phyloP scores from a whole-genome alignment of 1,140 invertebrate species.

The Sarcophaga peregrina region DNA sequence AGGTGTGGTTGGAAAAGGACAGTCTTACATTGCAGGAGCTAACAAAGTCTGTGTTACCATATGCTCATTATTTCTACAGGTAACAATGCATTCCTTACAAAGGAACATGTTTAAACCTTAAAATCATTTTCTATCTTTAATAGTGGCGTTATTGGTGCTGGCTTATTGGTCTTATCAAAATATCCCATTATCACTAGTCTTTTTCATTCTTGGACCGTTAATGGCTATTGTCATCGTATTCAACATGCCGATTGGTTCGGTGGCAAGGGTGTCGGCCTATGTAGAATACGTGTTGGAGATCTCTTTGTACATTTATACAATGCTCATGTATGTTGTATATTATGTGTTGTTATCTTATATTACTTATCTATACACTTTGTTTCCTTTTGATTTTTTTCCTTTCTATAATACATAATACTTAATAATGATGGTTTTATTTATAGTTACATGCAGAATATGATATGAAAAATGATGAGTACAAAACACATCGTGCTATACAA shows the following conservation, averaged over 20 bases:
- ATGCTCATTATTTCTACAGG: conserved; percentile 95
- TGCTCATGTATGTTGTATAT: conserved; percentile 81
- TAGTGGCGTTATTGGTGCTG: conserved; percentile 92
- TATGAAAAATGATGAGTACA: conserved; percentile 85
- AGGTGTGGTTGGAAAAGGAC: conserved; percentile 85
- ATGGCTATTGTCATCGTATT: conserved; percentile 96
- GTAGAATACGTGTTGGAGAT: conserved; percentile 76
- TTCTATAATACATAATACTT: background rate
- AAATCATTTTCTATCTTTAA: conserved; percentile 36
- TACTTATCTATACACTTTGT: background rate
- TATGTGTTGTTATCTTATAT: background rate
- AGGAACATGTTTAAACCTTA: conserved; percentile 13
- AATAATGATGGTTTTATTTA: conserved; percentile 26
- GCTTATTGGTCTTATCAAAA: conserved; percentile 90
- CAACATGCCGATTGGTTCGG: conserved; percentile 99
- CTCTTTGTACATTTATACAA: conserved; percentile 86
- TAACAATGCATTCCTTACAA: conserved; percentile 61
- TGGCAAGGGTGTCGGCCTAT: conserved; percentile 95
- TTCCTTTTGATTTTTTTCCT: background rate
- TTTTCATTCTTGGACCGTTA: conserved; percentile 93
- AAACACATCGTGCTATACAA: conserved; percentile 89
- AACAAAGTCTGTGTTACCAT: conserved; percentile 75
- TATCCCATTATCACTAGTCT: conserved; percentile 88
- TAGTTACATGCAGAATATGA: conserved; percentile 97
- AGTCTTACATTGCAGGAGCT: conserved; percentile 77